These are phyloP conservation scores for Shinisaurus crocodilurus DNA, from an alignment of 2,113 vertebrate genomes.

Conservation along the genomic window DNA sequence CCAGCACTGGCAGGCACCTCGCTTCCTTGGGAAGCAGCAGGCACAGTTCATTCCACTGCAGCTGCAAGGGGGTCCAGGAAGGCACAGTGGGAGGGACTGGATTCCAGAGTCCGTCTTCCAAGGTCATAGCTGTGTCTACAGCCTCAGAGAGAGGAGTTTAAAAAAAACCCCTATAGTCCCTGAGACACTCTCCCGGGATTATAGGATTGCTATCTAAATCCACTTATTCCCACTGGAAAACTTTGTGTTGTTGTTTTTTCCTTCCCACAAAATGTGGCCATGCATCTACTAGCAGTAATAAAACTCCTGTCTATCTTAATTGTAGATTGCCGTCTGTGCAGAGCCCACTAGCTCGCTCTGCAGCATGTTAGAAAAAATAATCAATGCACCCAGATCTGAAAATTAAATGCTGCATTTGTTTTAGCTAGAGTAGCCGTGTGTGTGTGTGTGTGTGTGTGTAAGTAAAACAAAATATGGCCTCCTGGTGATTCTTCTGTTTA, in stretches of 20 bases:
- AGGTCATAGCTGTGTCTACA: too few species aligned
- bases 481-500: constrained; percentile 42
- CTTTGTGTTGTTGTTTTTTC: constrained; percentile 61
- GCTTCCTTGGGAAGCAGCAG: too few species aligned
- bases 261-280: constrained; percentile 50
- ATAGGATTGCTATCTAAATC: too few species aligned
- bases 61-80: too few species aligned
- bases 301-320: constrained; percentile 73
- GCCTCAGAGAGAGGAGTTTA: too few species aligned
- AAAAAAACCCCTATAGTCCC: too few species aligned
- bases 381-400: constrained; percentile 70
- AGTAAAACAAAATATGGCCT: constrained; percentile 51
- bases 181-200: too few species aligned
- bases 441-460: not conserved
- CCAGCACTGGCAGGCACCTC: too few species aligned
- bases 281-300: constrained; percentile 69
- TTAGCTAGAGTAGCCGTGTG: constrained; percentile 37
- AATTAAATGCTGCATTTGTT: constrained; percentile 73
- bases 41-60: too few species aligned
- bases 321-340: constrained; percentile 61
- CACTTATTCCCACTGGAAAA: constrained; percentile 53
- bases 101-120: too few species aligned
- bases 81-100: too few species aligned
- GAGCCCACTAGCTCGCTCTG: constrained; percentile 59
- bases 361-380: constrained; percentile 71